Evolutionary conservation across 2,797 vertebrate species (phyloP).

Genomic region (Ficedula albicollis): DNA sequence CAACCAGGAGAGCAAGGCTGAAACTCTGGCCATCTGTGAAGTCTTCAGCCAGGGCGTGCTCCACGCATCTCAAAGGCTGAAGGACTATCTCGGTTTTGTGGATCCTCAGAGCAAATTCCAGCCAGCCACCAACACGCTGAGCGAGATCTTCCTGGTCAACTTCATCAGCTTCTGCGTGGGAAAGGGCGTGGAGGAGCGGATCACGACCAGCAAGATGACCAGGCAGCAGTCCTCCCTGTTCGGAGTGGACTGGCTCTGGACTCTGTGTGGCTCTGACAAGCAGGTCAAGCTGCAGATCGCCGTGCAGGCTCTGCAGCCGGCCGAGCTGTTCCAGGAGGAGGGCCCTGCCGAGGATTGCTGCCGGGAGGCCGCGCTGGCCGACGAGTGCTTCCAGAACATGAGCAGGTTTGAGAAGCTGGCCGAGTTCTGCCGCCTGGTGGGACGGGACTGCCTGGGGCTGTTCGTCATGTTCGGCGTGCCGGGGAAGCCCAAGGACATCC

Average conservation of each 20-base stretch:
- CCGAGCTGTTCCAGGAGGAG: background rate
- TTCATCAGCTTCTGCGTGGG: slow-evolving; percentile 67
- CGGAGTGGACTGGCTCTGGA: slow-evolving; percentile 65
- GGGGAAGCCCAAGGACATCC: slow-evolving; percentile 64
- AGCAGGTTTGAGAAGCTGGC: slow-evolving; percentile 60
- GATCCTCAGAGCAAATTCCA: slow-evolving; percentile 63
- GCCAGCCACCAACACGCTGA: slow-evolving; percentile 28
- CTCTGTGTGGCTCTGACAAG: slow-evolving; percentile 50
- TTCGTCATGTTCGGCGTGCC: slow-evolving; percentile 56
- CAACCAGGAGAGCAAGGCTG: slow-evolving; percentile 2
- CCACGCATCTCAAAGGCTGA: slow-evolving; percentile 55
- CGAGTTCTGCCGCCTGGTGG: slow-evolving; percentile 66
- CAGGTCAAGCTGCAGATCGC: slow-evolving; percentile 53
- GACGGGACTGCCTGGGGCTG: slow-evolving; percentile 67
- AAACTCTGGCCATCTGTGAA: slow-evolving; percentile 25
- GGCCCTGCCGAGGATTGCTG: background rate
- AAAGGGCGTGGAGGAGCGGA: slow-evolving; percentile 24
- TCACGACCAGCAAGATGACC: slow-evolving; percentile 66
- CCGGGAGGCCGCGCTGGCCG: background rate
- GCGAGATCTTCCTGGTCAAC: slow-evolving; percentile 68
- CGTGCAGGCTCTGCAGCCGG: slow-evolving; percentile 49
- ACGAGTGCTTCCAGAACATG: background rate
- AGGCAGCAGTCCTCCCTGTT: slow-evolving; percentile 68
- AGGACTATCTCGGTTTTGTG: slow-evolving; percentile 69
- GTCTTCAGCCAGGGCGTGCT: slow-evolving; percentile 54